Conservation (phyloP, 2,113 vertebrate genomes). For the Protobothrops flavoviridis region DNA sequence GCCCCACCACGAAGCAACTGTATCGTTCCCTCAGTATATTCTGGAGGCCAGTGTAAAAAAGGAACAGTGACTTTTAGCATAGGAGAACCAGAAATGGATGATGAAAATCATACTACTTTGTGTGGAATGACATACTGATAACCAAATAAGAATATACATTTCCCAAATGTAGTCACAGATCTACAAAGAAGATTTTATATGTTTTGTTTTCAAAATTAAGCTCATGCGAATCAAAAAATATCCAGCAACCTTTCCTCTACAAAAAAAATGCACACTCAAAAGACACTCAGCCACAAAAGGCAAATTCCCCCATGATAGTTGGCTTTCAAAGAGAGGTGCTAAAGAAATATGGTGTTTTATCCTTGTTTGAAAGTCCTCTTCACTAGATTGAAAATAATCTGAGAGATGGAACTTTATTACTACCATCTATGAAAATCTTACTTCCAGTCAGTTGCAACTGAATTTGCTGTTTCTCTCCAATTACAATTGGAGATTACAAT, state of each 20-base stretch:
- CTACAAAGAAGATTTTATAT: neutral
- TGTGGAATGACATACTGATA: neutral
- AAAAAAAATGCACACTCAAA: neutral
- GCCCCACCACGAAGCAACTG: neutral
- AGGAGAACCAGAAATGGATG: neutral
- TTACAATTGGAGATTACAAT: neutral
- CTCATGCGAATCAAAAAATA: neutral
- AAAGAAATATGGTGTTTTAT: neutral
- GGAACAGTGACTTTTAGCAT: neutral
- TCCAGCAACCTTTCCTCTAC: neutral
- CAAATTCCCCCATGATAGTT: neutral
- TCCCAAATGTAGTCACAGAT: neutral
- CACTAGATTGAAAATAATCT: neutral
- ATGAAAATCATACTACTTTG: neutral
- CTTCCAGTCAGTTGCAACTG: neutral
- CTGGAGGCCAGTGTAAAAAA: neutral
- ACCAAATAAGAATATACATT: neutral
- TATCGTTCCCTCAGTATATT: neutral
- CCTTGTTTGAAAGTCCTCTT: neutral
- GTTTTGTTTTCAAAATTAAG: neutral
- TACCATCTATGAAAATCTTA: neutral
- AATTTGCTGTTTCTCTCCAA: neutral
- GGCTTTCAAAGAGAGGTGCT: neutral
- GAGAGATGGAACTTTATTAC: neutral
- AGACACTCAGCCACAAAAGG: neutral